phyloP scores from a whole-genome alignment of 2,113 vertebrate genomes.

The Corythornis cristatus region DNA sequence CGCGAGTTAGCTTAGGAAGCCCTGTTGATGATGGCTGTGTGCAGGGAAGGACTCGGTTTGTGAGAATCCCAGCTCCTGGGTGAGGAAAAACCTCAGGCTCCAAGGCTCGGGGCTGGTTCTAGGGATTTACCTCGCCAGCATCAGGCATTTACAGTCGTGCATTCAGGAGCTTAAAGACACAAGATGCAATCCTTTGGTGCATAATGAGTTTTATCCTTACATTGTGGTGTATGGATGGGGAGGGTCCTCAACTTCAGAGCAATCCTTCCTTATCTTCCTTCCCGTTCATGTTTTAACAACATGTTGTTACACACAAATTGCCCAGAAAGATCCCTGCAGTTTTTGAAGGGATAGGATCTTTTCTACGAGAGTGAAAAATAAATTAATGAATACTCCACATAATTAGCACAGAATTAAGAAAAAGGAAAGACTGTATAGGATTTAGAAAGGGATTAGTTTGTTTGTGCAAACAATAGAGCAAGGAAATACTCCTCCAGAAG shows the following conservation, averaged over 20 bases:
- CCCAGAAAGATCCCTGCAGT: not conserved
- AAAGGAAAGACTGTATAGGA: not conserved
- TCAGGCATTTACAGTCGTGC: not conserved
- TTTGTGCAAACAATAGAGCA: not conserved
- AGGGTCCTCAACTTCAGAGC: not conserved
- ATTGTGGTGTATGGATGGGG: too few species aligned
- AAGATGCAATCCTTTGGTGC: not conserved
- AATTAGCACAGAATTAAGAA: not conserved
- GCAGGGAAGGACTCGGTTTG: not conserved
- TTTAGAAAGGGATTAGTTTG: not conserved
- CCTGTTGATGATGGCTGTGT: not conserved
- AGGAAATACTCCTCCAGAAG: not conserved
- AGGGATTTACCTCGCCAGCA: not conserved
- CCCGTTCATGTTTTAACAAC: not conserved
- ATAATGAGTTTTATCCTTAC: not conserved
- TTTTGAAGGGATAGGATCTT: not conserved
- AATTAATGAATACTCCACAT: not conserved
- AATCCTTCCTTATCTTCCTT: not conserved
- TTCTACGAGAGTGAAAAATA: not conserved
- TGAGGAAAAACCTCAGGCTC: not conserved
- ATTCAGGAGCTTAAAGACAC: not conserved
- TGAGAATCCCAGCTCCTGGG: fast-evolving
- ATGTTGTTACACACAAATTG: fast-evolving
- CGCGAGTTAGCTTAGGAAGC: constrained; percentile 10
- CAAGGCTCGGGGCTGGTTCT: not conserved